phyloP scores from a whole-genome alignment of 2,888 invertebrate genomes.

The Nowickia ferox region DNA sequence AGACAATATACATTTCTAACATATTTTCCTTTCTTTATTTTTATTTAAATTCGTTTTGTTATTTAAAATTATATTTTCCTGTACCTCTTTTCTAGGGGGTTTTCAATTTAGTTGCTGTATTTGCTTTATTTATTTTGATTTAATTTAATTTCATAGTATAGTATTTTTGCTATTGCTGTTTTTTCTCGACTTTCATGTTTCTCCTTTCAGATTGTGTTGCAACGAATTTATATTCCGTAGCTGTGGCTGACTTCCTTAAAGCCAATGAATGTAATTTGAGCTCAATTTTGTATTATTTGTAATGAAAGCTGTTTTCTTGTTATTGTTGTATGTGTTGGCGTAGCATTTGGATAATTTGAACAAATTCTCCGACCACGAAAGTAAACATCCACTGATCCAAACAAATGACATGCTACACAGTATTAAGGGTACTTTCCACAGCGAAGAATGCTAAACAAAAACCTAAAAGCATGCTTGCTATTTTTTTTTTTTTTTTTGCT shows the following conservation, averaged over 20 bases:
- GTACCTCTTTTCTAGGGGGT: neutral
- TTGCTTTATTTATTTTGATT: constrained; percentile 26
- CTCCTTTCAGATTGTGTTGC: constrained; percentile 79
- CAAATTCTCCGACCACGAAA: constrained; percentile 64
- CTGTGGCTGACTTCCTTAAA: constrained; percentile 46
- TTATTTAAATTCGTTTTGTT: neutral
- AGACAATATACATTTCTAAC: constrained; percentile 24
- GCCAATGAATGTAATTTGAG: constrained; percentile 60
- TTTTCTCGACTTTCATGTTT: too few relatives aligned
- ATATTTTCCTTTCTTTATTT: neutral
- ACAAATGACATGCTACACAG: constrained; percentile 51
- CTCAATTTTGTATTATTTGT: constrained; percentile 14
- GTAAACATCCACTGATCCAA: constrained; percentile 56
- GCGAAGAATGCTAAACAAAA: neutral
- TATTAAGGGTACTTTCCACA: neutral
- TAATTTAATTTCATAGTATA: constrained; percentile 2
- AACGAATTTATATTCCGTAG: constrained; percentile 85
- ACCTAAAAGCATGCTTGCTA: neutral
- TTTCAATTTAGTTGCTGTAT: neutral
- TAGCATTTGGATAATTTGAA: constrained; percentile 59
- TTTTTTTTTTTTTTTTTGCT: constrained; percentile 15
- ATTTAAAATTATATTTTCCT: neutral
- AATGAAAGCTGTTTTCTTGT: neutral
- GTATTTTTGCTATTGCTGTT: neutral
- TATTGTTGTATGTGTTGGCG: neutral